phyloP scores from a whole-genome alignment of 1,140 invertebrate species.

The Homalodisca vitripennis region DNA sequence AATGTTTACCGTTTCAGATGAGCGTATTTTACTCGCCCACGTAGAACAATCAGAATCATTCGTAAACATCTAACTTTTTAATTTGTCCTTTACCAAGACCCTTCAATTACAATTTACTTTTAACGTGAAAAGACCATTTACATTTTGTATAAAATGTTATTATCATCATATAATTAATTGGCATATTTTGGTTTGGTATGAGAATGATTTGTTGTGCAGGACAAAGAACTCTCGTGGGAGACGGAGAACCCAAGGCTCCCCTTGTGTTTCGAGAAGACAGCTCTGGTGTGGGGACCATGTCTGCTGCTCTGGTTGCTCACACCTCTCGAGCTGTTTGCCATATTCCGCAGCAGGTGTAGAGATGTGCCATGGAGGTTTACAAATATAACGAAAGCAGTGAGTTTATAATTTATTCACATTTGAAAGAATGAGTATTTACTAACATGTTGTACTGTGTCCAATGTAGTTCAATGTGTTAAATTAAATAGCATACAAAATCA shows the following conservation, averaged over 20 bases:
- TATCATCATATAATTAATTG: no score
- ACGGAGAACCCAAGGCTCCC: slow-evolving; percentile 78
- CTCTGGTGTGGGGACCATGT: slow-evolving; percentile 83
- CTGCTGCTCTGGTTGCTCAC: slow-evolving; percentile 76
- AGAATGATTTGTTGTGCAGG: slow-evolving; percentile 57
- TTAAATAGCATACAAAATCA: no score
- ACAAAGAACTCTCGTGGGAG: slow-evolving; percentile 70
- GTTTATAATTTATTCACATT: background rate
- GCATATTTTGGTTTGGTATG: no score
- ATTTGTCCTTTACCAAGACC: no score
- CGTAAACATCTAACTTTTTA: no score
- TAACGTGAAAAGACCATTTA: no score
- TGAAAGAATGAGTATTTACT: background rate
- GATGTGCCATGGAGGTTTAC: slow-evolving; percentile 77
- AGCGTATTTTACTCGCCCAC: no score
- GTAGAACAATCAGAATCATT: no score
- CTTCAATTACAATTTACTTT: no score
- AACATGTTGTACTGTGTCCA: background rate
- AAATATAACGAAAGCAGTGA: slow-evolving; percentile 72
- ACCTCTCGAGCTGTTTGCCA: slow-evolving; percentile 71
- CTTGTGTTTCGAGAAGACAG: slow-evolving; percentile 82
- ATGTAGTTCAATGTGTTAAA: no score
- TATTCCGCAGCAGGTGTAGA: slow-evolving; percentile 68
- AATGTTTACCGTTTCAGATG: no score
- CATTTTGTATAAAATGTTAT: no score